These are phyloP conservation scores for Aldabrachelys gigantea DNA, from an alignment of 2,113 vertebrate species.

Conservation along the genomic window DNA sequence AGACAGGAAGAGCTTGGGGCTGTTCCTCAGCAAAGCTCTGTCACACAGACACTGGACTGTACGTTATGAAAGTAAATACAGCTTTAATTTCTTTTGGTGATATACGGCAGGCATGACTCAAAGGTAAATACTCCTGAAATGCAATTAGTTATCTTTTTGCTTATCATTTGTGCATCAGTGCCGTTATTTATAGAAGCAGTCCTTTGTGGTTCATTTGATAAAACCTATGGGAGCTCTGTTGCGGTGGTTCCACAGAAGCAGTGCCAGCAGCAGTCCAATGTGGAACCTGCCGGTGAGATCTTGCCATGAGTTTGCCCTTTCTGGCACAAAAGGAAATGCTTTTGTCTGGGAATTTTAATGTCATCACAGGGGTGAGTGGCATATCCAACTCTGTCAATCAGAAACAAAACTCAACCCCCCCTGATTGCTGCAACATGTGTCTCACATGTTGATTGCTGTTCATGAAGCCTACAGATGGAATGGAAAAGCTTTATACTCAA, in stretches of 20 bases:
- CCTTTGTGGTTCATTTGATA: neutral
- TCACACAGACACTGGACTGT: neutral
- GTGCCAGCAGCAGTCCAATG: neutral
- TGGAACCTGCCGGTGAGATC: neutral
- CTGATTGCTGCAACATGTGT: neutral
- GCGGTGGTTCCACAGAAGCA: neutral
- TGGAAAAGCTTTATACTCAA: neutral
- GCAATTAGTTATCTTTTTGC: neutral
- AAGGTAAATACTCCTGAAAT: accelerated
- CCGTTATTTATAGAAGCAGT: neutral
- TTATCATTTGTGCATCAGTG: neutral
- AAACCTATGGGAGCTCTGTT: accelerated
- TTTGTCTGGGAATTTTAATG: neutral
- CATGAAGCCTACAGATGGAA: constrained; percentile 33
- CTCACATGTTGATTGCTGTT: constrained; percentile 28
- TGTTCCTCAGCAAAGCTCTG: neutral
- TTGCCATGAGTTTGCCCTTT: neutral
- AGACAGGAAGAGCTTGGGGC: neutral
- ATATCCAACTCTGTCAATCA: neutral
- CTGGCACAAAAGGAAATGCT: accelerated
- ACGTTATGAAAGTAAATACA: neutral
- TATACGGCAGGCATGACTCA: accelerated
- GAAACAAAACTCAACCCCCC: neutral
- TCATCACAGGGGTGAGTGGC: accelerated
- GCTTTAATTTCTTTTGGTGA: neutral